Evolutionary conservation across 2,113 vertebrate genomes (phyloP).

Genomic region (Rhea americana): DNA sequence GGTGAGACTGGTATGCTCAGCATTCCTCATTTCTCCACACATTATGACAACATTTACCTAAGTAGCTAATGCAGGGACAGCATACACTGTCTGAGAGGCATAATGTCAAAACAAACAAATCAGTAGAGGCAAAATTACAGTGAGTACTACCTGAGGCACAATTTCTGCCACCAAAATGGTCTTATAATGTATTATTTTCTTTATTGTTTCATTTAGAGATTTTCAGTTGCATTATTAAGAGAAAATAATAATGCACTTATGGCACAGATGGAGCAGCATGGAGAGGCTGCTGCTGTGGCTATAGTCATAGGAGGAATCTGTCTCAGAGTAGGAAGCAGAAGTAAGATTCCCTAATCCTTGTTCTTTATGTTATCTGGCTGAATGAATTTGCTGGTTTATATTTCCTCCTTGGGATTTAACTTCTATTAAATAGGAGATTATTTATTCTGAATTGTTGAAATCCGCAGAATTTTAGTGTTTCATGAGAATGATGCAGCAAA

Average conservation of each 20-base stretch:
- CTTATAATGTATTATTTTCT: neutral
- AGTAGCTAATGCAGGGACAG: neutral
- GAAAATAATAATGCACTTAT: neutral
- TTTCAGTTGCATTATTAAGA: neutral
- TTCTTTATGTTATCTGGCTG: neutral
- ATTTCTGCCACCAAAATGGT: neutral
- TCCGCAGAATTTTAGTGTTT: neutral
- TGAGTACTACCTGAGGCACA: neutral
- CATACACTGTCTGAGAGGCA: neutral
- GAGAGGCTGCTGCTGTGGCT: neutral
- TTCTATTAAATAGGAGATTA: neutral
- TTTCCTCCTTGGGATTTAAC: neutral
- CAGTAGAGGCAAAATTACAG: neutral
- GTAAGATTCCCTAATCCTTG: neutral
- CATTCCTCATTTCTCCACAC: neutral
- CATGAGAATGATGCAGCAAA: neutral
- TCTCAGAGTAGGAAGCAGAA: neutral
- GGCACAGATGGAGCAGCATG: neutral
- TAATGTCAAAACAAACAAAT: neutral
- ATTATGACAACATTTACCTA: neutral
- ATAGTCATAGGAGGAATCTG: neutral
- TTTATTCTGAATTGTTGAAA: neutral
- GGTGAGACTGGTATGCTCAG: neutral
- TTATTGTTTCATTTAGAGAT: neutral
- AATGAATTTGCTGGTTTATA: neutral